Evolutionary conservation across 2,888 invertebrate species (phyloP), one percentile per base, ranked within the genome.

Genomic region (Leucoptera coffeella): DNA sequence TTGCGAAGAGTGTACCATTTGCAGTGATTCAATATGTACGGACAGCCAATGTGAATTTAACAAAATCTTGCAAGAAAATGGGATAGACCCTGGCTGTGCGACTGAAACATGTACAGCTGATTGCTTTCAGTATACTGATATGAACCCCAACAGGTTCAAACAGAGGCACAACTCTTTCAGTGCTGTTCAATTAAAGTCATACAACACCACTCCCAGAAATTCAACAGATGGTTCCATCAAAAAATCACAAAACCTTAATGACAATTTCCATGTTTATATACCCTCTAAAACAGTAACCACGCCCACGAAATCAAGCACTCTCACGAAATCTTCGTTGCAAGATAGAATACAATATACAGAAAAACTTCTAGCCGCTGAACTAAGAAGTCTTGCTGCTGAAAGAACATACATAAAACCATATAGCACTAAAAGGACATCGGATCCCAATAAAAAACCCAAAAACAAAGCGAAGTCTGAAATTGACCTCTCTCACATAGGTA

Each of bases 401-500:
- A 53, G 61, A 8, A 46, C 56, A 22, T 60, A 58, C 33, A 61
- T 56, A 38, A 60, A 50, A 34, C 56, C 48, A 30, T 40, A 39
- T n/a, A 9, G 14, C 12, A 50, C 47, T 23, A 57, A 55, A 35
- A 39, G 42, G 3, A 49, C 52, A 25, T 30, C 40, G 2, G 58
- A 47, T 8, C 37, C 53, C 2, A 38, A 45, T 3, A 56, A 61
- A 32, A 65, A 59, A 35, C 59, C 54, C 33, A 47, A 53, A 2
- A 57, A 45, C 29, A 78, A 77, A 46, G 76, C 78, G 2, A 77
- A 62, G 43, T 78, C 79, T 8, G 77, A 76, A 40, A 54, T 78
- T 14, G 72, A 78, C 41, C 52, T 79, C 14, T 65, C 73, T 19
- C 73, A 71, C 36, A 60, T 74, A 28, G 38, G 44, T n/a, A 67